phyloP scores from a whole-genome alignment of 1,140 invertebrate species.

The Dreissena polymorpha region DNA sequence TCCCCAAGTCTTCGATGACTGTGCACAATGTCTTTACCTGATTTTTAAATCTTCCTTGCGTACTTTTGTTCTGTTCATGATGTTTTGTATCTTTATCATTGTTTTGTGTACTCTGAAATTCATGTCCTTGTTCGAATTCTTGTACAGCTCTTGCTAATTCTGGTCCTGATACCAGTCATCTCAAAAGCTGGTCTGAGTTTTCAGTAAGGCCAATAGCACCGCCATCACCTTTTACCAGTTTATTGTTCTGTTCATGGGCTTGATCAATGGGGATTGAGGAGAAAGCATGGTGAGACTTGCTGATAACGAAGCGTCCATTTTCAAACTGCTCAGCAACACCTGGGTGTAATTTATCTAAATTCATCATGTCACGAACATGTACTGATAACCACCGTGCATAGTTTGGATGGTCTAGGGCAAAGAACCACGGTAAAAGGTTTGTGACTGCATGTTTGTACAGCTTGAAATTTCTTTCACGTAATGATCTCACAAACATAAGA shows the following conservation, averaged over 20 bases:
- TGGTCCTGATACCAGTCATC: conserved; percentile 18
- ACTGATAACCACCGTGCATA: conserved; percentile 68
- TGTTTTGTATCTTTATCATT: neutral
- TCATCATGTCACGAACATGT: conserved; percentile 60
- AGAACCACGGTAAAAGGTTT: conserved; percentile 61
- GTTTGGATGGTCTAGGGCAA: conserved; percentile 62
- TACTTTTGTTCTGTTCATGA: conserved; percentile 1
- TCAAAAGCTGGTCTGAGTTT: neutral
- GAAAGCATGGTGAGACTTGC: neutral
- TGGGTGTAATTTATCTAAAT: conserved; percentile 22
- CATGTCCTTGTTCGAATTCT: neutral
- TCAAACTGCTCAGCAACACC: conserved; percentile 53
- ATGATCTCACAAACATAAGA: neutral
- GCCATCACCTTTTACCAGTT: conserved; percentile 13
- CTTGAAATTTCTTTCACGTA: neutral
- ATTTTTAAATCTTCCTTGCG: neutral
- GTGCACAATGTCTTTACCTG: neutral
- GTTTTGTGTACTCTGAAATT: neutral
- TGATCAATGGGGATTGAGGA: conserved; percentile 1
- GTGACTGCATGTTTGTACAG: conserved; percentile 58
- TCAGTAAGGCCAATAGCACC: conserved; percentile 26
- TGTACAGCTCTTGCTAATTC: conserved; percentile 11
- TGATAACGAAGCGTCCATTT: conserved; percentile 53
- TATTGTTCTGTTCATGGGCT: conserved; percentile 2
- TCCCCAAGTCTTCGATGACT: neutral